Evolutionary conservation across 2,797 vertebrate species (phyloP).

Genomic region (Gorsachius magnificus): DNA sequence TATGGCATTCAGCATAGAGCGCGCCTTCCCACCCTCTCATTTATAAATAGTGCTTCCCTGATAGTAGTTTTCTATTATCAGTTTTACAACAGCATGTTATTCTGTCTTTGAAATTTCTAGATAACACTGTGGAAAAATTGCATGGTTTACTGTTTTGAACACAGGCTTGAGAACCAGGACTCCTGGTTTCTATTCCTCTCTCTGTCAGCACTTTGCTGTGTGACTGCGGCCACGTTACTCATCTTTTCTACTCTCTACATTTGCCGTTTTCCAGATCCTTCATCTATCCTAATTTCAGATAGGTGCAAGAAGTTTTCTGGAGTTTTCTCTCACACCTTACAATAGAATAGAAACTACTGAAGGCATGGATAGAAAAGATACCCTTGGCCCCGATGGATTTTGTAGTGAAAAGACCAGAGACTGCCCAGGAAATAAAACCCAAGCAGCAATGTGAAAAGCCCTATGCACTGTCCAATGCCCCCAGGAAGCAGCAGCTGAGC

Average conservation of each 20-base stretch:
- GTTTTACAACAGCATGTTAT: slow-evolving; percentile 14
- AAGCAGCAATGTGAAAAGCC: neutral
- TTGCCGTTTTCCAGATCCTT: neutral
- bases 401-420: neutral
- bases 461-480: neutral
- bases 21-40: neutral
- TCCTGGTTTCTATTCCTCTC: slow-evolving; percentile 1
- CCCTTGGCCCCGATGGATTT: neutral
- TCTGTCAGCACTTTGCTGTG: neutral
- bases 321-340: neutral
- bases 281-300: neutral
- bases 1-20: slow-evolving; percentile 1
- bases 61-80: slow-evolving; percentile 21
- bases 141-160: slow-evolving; percentile 2
- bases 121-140: slow-evolving; percentile 14
- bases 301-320: neutral
- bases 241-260: neutral
- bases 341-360: neutral
- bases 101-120: slow-evolving; percentile 31
- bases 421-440: neutral
- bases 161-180: neutral
- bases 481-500: neutral
- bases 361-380: neutral
- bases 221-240: neutral
- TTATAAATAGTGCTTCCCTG: slow-evolving; percentile 24